Base-by-base conservation (phyloP, 2,113 vertebrate genomes). In the Anoplopoma fimbria region DNA sequence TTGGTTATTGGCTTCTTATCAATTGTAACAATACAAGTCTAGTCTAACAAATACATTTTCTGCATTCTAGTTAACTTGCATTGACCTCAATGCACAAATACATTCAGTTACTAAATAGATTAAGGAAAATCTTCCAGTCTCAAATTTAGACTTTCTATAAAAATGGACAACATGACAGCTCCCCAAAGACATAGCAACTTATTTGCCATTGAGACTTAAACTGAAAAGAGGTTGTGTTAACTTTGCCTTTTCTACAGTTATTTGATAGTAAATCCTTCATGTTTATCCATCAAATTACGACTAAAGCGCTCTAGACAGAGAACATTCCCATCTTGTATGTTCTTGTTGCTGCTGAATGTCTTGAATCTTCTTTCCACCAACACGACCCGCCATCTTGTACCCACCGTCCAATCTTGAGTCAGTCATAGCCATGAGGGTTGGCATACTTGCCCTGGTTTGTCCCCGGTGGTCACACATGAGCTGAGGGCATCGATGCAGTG, bases 401-500 rank as follows among this genome's bases (percentile, higher is more conserved):
- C 75, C 49, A 31, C 45, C 8, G 9, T 47, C n/a, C 72, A 57
- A 25, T 47, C 60, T 60, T 15, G 34, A 42, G 47, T 63, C 45
- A 42, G 8, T 47, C 62, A 49, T 9, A 6, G n/a, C 40, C 60
- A 75, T 62, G 70, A 58, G 53, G n/a, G 57, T 75, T 57, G 63
- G 71, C 74, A 65, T 49, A 33, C 51, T 67, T 77, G 60, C 17
- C 31, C 49, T 69, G 27, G 49, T 82, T 85, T 82, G 76, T 81
- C 38, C 64, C 69, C 8, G 4, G 60, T 77, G 57, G 27, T 68
- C 78, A 64, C 62, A 85, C 67, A 85, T 82, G 40, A 75, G 75
- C 74, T 83, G 69, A 75, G 65, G 77, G 40, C 69, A 62, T 82
- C 36, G 69, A 82, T 87, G 70, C 47, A 65, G 34, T 82, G 70